Conservation (phyloP, 2,888 invertebrate genomes). For the Amblyjoppa fuscipennis region DNA sequence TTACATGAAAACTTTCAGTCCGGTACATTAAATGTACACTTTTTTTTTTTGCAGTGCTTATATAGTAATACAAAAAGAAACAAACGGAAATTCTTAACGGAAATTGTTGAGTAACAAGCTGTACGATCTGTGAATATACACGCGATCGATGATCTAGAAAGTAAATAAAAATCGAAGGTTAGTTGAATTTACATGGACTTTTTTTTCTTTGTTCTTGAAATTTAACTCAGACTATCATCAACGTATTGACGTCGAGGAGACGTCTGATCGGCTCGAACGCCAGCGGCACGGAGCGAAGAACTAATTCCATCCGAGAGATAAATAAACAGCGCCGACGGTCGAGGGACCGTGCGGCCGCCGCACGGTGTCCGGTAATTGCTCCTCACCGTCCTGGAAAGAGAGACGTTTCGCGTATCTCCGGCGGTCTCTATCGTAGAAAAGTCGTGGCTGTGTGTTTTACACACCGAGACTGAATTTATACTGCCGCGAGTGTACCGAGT, state of each 20-base stretch:
- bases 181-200: neutral
- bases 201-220: neutral
- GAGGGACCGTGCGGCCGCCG: neutral
- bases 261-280: neutral
- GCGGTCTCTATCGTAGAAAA: conserved; percentile 31
- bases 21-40: no score
- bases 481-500: neutral
- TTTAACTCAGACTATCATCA: conserved; percentile 11
- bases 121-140: neutral
- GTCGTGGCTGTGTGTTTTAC: neutral
- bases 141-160: neutral
- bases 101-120: neutral
- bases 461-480: conserved; percentile 13
- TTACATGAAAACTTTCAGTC: no score
- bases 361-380: conserved; percentile 52
- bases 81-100: neutral
- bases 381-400: conserved; percentile 27
- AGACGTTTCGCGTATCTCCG: conserved; percentile 29
- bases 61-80: neutral
- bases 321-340: conserved; percentile 35
- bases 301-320: conserved; percentile 47
- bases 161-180: neutral
- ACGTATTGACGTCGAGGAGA: conserved; percentile 4
- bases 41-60: neutral
- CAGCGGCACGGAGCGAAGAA: conserved; percentile 18